A percentile compares a stretch with the other conserved stretches of the same genome.
Evolutionary conservation across 2,888 invertebrate genomes (phyloP).

Genomic region (Agonopterix alstromeriana): DNA sequence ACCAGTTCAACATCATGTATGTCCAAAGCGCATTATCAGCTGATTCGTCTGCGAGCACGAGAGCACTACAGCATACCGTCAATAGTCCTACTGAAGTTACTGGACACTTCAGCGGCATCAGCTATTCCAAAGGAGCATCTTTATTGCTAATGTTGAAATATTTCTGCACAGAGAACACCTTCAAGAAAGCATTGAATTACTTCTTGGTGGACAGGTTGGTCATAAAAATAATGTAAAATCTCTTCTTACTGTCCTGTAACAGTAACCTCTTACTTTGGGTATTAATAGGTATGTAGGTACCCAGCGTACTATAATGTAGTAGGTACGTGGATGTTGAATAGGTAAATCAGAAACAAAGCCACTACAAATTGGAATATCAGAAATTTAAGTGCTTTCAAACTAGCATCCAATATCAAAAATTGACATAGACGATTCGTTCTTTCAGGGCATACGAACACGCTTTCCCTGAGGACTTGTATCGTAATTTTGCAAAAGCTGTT

Average conservation of each 20-base stretch:
- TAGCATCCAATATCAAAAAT: too few relatives aligned
- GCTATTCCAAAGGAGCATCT: conserved; percentile 81
- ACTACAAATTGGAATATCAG: too few relatives aligned
- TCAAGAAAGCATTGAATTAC: conserved; percentile 69
- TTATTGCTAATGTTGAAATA: conserved; percentile 82
- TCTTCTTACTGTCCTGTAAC: not conserved
- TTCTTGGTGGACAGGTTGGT: conserved; percentile 69
- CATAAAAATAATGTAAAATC: too few relatives aligned
- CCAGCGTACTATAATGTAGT: too few relatives aligned
- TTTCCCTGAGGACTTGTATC: conserved; percentile 46
- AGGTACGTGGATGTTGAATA: too few relatives aligned
- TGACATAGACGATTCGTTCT: not conserved
- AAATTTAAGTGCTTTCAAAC: too few relatives aligned
- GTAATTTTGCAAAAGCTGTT: conserved; percentile 41
- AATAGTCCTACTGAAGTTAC: conserved; percentile 78
- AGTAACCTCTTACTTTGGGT: not conserved
- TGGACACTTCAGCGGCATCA: conserved; percentile 80
- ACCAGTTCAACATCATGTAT: conserved; percentile 84
- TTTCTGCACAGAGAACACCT: conserved; percentile 70
- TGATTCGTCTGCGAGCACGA: conserved; percentile 47
- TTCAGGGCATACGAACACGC: conserved; percentile 50
- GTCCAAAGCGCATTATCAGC: conserved; percentile 78
- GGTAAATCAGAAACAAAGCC: too few relatives aligned
- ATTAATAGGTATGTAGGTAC: not conserved
- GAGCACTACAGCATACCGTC: conserved; percentile 78